These are phyloP conservation scores for Sceloporus tristichus DNA, from an alignment of 2,113 vertebrate species.

Conservation along the genomic window DNA sequence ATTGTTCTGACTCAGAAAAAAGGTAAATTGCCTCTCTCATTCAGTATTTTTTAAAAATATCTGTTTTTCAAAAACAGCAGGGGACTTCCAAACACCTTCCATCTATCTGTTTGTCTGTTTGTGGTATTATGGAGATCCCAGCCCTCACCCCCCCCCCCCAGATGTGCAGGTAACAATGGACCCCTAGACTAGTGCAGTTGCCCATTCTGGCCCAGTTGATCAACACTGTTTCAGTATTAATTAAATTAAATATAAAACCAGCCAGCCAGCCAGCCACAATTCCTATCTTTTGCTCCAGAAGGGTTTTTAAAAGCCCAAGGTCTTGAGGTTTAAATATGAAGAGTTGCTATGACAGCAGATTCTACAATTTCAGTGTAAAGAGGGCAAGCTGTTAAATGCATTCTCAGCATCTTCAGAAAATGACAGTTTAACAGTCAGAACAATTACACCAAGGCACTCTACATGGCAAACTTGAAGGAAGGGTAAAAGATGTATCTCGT, in stretches of 20 bases:
- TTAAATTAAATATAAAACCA: slow-evolving; percentile 1
- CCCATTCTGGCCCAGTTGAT: background rate
- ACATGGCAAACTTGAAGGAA: background rate
- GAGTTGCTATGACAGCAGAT: slow-evolving; percentile 23
- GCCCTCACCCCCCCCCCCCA: too few relatives aligned
- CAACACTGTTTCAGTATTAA: background rate
- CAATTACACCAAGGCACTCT: slow-evolving; percentile 5
- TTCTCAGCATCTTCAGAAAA: slow-evolving; percentile 15
- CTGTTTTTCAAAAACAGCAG: too few relatives aligned
- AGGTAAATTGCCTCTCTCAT: too few relatives aligned
- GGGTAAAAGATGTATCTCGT: background rate
- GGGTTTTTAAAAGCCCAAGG: background rate
- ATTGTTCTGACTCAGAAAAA: too few relatives aligned
- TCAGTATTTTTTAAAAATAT: too few relatives aligned
- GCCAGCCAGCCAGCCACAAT: background rate
- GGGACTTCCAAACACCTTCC: too few relatives aligned
- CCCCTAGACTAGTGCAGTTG: too few relatives aligned
- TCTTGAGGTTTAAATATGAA: background rate
- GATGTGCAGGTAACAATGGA: too few relatives aligned
- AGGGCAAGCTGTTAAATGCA: background rate
- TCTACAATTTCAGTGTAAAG: background rate
- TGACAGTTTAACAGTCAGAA: background rate
- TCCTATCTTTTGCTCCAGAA: background rate
- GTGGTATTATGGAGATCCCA: too few relatives aligned
- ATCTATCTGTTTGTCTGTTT: too few relatives aligned